Base-by-base conservation (phyloP, 30 jellyfish, hydroid and myxozoan genomes). In the Cassiopea xamachana region DNA sequence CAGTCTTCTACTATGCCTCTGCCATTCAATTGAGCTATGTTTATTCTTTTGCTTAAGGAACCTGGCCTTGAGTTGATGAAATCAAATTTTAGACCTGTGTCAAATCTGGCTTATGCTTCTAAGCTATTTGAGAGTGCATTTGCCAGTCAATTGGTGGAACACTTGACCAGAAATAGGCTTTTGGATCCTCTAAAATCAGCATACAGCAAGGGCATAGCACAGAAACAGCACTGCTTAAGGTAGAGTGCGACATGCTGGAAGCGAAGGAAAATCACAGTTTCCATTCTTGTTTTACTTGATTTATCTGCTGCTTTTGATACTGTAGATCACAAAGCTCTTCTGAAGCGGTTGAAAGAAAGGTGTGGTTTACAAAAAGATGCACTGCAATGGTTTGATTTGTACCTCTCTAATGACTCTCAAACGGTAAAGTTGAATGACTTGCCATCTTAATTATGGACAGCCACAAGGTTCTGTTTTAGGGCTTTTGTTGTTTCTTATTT, bases 171-270 rank as follows among this genome's bases (percentile, higher is more conserved):
- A 51, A 88, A 78, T 58, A 75, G 51, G 81, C 71, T 88, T 62
- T 78, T 46, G 69, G 96, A 88, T 27, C 91, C 87, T 15, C 80
- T 88, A 67, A 69, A 88, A 51, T 79, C 96, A 67, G 91, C 91
- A 67, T 80, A 80, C 87, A 79, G 72, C 87, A 85, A 87, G 51
- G 90, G 90, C 91, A n/a, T 18, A 78, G 13, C 67, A 27, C 39
- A 27, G 39, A 27, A 27, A 27, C 39, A 27, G 39, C 39, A 27
- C 39, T 27, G 39, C 39, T 88, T 15, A 79, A 80, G 51, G 91
- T 62, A 12, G 81, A 88, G 51, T 78, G 80, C 58, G 90, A 87
- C 68, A 17, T 69, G 39, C 79, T 87, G 2, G 79, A 60, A 62
- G 81, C 96, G 55, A 74, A 76, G 85, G 82, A 87, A 68, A 79